Evolutionary conservation across 1,140 invertebrate species (phyloP).

Genomic region (Pemphigus obesinymphae): DNA sequence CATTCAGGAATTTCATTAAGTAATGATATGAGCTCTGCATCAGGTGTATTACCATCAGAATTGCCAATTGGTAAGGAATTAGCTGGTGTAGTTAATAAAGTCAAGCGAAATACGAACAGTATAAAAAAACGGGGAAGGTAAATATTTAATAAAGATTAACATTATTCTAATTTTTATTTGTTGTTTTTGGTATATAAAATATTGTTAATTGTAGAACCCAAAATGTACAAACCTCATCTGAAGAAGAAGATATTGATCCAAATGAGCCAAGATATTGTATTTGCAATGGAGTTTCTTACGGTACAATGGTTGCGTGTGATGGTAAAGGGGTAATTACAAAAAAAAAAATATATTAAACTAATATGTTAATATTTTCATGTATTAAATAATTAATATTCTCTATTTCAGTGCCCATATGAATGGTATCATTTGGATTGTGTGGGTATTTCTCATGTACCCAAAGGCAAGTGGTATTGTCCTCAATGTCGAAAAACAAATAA

Average conservation of each 20-base stretch:
- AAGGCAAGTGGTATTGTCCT: conserved; percentile 98
- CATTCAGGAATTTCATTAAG: conserved; percentile 51
- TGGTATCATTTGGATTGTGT: conserved; percentile 99
- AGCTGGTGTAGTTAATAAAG: conserved; percentile 71
- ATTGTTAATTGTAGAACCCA: conserved; percentile 7
- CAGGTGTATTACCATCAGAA: conserved; percentile 51
- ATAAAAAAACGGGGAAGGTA: conserved; percentile 63
- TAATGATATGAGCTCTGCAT: conserved; percentile 47
- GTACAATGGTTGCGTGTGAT: conserved; percentile 99
- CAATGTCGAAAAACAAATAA: conserved; percentile 89
- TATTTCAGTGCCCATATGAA: conserved; percentile 81
- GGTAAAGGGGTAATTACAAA: conserved; percentile 83
- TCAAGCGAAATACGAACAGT: conserved; percentile 68
- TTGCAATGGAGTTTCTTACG: conserved; percentile 97
- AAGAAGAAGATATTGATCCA: conserved; percentile 58
- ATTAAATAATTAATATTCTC: neutral
- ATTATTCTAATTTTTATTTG: neutral
- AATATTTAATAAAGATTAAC: conserved; percentile 45
- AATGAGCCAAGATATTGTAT: conserved; percentile 95
- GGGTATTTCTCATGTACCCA: conserved; percentile 88
- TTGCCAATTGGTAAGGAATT: conserved; percentile 61
- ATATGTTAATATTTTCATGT: neutral
- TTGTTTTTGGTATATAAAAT: neutral
- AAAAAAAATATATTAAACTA: neutral
- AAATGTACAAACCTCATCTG: conserved; percentile 5